A percentile compares a stretch with the other conserved stretches of the same genome.
Evolutionary conservation across 2,888 invertebrate species (phyloP).

Genomic region (Brachyptera risi): DNA sequence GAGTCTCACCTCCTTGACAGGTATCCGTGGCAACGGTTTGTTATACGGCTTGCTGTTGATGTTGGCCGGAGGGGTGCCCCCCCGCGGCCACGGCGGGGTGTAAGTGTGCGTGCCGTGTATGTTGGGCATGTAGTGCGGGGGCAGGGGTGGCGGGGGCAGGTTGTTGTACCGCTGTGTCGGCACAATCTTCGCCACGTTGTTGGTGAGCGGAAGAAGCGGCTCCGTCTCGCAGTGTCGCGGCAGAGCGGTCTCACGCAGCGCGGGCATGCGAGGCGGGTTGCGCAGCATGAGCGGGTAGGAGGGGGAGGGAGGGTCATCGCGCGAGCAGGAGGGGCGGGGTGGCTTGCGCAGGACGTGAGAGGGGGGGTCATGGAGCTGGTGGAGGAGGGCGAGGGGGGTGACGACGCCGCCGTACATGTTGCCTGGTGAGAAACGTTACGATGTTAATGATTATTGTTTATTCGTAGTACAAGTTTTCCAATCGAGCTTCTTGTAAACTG

Average conservation of each 20-base stretch:
- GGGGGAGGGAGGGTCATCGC: neutral
- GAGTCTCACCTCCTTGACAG: conserved; percentile 46
- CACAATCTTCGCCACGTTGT: conserved; percentile 17
- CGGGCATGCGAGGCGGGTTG: conserved; percentile 52
- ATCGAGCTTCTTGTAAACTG: too few relatives aligned
- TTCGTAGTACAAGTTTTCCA: too few relatives aligned
- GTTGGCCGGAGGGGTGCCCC: conserved; percentile 35
- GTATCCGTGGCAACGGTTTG: conserved; percentile 56
- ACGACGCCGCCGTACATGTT: conserved; percentile 63
- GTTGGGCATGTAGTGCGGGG: conserved; percentile 47
- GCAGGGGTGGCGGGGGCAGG: conserved; percentile 57
- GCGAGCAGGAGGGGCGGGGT: conserved; percentile 22
- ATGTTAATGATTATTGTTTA: too few relatives aligned
- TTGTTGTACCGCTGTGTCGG: conserved; percentile 10
- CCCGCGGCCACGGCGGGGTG: conserved; percentile 62
- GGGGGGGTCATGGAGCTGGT: conserved; percentile 47
- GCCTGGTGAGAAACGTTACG: conserved; percentile 39
- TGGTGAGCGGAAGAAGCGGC: conserved; percentile 46
- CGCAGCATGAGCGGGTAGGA: conserved; percentile 23
- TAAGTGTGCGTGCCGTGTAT: conserved; percentile 39
- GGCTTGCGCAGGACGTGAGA: conserved; percentile 16
- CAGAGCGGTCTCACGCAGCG: conserved; percentile 48
- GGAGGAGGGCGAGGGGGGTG: conserved; percentile 64
- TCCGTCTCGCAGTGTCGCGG: conserved; percentile 54
- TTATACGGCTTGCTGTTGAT: conserved; percentile 47